A percentile compares a stretch with the other conserved stretches of the same genome.
These are phyloP conservation scores for Callimorpha dominula DNA, from an alignment of 2,888 invertebrate species.

Conservation along the genomic window DNA sequence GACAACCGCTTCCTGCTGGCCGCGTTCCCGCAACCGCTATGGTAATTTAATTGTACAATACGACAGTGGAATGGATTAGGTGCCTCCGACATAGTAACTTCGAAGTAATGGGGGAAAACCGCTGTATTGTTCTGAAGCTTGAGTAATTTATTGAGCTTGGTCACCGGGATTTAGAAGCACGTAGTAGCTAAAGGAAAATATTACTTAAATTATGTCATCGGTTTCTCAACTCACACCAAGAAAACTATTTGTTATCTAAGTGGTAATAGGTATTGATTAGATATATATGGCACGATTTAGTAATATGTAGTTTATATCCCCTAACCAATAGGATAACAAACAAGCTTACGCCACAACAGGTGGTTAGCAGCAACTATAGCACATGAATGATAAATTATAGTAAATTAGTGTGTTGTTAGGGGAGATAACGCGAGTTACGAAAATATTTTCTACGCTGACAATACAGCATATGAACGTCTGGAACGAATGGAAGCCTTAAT, in stretches of 20 bases:
- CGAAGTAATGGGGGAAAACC: slow-evolving; percentile 62
- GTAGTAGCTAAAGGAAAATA: slow-evolving; percentile 34
- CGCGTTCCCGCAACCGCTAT: slow-evolving; percentile 76
- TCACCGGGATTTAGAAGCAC: slow-evolving; percentile 23
- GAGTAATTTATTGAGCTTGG: slow-evolving; percentile 40
- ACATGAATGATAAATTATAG: too few relatives aligned
- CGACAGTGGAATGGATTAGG: slow-evolving; percentile 64
- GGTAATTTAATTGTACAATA: slow-evolving; percentile 80
- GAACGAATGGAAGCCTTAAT: too few relatives aligned
- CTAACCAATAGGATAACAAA: neutral
- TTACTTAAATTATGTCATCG: slow-evolving; percentile 17
- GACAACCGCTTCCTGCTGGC: slow-evolving; percentile 76
- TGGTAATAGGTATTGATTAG: neutral
- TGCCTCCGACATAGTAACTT: slow-evolving; percentile 53
- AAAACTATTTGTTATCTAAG: neutral
- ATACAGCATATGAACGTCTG: too few relatives aligned
- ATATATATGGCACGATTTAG: neutral
- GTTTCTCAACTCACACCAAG: slow-evolving; percentile 7
- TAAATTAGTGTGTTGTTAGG: too few relatives aligned
- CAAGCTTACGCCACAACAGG: neutral
- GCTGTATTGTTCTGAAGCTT: slow-evolving; percentile 52
- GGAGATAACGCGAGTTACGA: too few relatives aligned
- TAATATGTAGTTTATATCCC: neutral
- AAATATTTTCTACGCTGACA: too few relatives aligned
- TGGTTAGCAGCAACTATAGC: neutral